Evolutionary conservation across 2,797 vertebrate genomes (phyloP).

Genomic region (Xenopus petersii): DNA sequence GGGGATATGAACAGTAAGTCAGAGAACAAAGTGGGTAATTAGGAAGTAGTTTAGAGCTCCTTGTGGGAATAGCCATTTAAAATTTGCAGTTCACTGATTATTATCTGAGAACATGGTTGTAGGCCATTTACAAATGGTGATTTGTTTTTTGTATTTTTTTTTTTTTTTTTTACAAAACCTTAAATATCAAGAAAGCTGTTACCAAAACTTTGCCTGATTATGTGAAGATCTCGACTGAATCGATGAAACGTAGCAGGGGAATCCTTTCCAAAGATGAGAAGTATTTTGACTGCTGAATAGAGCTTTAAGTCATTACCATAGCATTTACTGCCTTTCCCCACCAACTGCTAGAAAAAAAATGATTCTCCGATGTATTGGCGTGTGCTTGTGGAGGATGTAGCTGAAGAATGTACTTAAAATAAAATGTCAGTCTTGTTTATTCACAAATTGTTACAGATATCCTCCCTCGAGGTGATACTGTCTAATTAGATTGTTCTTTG

Average conservation of each 20-base stretch:
- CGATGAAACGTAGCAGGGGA: constrained; percentile 29
- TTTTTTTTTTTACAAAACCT: constrained; percentile 2
- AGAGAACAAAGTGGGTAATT: constrained; percentile 21
- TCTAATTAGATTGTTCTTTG: constrained; percentile 49
- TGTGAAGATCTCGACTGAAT: constrained; percentile 19
- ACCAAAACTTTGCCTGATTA: constrained; percentile 27
- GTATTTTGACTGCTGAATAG: constrained; percentile 26
- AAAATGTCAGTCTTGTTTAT: constrained; percentile 50
- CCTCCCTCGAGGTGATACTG: constrained; percentile 43
- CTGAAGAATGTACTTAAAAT: constrained; percentile 32
- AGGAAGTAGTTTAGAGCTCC: constrained; percentile 12
- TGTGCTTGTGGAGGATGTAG: constrained; percentile 17
- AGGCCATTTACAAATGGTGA: constrained; percentile 13
- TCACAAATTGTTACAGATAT: constrained; percentile 49
- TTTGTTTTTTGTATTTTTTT: constrained; percentile 2
- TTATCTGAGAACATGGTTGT: constrained; percentile 14
- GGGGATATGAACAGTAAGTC: constrained; percentile 11
- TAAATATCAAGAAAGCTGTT: constrained; percentile 24
- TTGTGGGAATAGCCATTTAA: neutral
- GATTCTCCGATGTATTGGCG: constrained; percentile 27
- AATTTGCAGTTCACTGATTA: constrained; percentile 20
- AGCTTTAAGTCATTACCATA: constrained; percentile 35
- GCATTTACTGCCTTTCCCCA: constrained; percentile 32
- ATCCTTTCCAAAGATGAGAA: constrained; percentile 20
- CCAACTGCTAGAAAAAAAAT: constrained; percentile 28